phyloP scores from a whole-genome alignment of 1,140 invertebrate species.

The Caerostris extrusa region DNA sequence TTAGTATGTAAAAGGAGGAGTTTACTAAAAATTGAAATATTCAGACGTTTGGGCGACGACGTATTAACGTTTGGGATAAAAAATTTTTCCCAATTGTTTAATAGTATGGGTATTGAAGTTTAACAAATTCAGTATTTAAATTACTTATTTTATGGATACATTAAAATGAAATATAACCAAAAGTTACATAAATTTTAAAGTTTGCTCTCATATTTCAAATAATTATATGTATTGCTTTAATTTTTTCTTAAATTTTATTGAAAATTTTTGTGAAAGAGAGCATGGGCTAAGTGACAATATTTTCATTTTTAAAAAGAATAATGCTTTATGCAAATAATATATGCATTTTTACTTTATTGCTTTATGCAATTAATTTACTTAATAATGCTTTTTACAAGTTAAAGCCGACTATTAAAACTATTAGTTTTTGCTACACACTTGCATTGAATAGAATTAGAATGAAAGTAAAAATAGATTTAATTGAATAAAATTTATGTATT shows the following conservation, averaged over 20 bases:
- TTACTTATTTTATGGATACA: not conserved
- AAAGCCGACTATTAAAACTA: not conserved
- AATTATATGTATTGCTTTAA: not conserved
- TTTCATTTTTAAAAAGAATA: not conserved
- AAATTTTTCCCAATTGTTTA: not conserved
- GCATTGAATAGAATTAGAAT: no score
- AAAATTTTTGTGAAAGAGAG: no score
- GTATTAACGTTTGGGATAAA: not conserved
- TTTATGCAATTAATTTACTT: not conserved
- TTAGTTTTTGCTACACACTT: not conserved
- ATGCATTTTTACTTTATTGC: not conserved
- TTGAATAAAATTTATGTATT: no score
- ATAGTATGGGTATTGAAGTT: not conserved
- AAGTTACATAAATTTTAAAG: not conserved
- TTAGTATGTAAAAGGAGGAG: no score
- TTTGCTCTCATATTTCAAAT: not conserved
- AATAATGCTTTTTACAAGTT: not conserved
- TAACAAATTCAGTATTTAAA: not conserved
- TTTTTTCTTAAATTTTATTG: not conserved
- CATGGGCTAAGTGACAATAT: not conserved
- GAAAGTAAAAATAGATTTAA: no score
- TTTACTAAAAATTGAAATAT: no score
- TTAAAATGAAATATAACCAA: not conserved
- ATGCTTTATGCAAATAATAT: not conserved
- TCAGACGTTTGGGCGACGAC: no score